Base-by-base conservation (phyloP, 2,888 invertebrate genomes). In the Thecocarcelia acutangulata region DNA sequence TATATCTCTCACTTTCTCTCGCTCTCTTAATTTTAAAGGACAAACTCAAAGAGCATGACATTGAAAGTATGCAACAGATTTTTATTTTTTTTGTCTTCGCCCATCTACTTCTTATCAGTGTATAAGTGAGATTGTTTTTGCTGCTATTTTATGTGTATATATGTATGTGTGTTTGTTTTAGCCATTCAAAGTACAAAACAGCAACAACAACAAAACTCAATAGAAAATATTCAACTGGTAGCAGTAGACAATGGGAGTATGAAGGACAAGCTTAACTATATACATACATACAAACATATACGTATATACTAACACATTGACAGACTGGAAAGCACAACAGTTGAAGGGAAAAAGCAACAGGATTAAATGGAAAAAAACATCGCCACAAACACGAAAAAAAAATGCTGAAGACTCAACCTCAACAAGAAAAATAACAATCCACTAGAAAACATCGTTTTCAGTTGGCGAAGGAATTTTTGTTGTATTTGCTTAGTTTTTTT, bases 1-100 rank as follows among this genome's bases (percentile, higher is more conserved):
- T n/a, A n/a, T n/a, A n/a, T n/a, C n/a, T n/a, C n/a, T n/a, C n/a
- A n/a, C n/a, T n/a, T n/a, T n/a, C n/a, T n/a, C n/a, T n/a, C n/a
- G n/a, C n/a, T 75, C 75, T 75, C 33, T 73, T 52, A 44, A 37
- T 17, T 28, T 21, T 28, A 42, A 3, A n/a, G 13, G 24, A 72
- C 4, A 0, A 61, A 37, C 5, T 42, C 5, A 28, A 82, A 78
- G 82, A 81, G 78, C 74, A 75, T 82, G 82, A 78, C 82, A 82
- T 78, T 82, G 74, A 82, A 82, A 82, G 82, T 82, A 82, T 82
- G 78, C 82, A 82, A 82, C 82, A 82, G 82, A 66, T 82, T 82
- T 50, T 59, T 59, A 59, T 82, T 82, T 33, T 33, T 33, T 33
- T 8, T 33, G 3, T 9, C 8, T 8, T 8, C 9, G 33, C 40